Base-by-base conservation (phyloP, 2,113 vertebrate genomes). In the Rhynchomys soricoides region DNA sequence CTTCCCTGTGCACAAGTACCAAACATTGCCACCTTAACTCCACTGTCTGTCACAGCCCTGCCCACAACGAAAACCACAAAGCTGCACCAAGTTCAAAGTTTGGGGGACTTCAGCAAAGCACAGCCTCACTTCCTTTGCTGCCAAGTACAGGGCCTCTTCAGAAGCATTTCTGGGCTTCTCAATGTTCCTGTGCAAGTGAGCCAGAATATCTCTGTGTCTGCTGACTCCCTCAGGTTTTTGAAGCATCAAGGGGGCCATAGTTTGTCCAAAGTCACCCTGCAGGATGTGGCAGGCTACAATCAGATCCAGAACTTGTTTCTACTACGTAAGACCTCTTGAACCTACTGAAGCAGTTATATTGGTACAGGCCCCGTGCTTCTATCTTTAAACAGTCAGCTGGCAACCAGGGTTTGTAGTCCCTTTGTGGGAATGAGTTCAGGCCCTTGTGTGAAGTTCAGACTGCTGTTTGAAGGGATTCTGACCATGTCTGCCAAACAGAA, bases 191-290 rank as follows among this genome's bases (percentile, higher is more conserved):
- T 66, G 77, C 43, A 92, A 71, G 66, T 86, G 92, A 97, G 48
- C 90, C 88, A 86, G 97, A 86, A 75, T 59, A 78, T 75, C 93
- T n/a, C n/a, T 90, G 85, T 90, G 88, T 89, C 96, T 97, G 81
- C 81, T 79, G 74, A 94, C 90, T 89, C 92, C 91, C 94, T 75
- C 94, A 95, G 89, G 96, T 96, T 95, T 92, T 92, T 62, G 62
- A 90, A 95, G 71, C 86, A 17, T 95, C 43, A 2, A 87, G 17
- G 95, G 93, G 74, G 34, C 57, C 50, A 8, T 13, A 40, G 34
- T 95, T 92, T 73, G 43, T 79, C 85, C 82, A 52, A 57, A 95
- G 90, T 86, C 93, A 92, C 16, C 2, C 86, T 92, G 94, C 92
- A 75, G 93, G 95, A 57, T 50, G 0, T 21, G 62, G 79, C 68